Conservation (phyloP, 2,888 invertebrate species). For the Andrena camellia region DNA sequence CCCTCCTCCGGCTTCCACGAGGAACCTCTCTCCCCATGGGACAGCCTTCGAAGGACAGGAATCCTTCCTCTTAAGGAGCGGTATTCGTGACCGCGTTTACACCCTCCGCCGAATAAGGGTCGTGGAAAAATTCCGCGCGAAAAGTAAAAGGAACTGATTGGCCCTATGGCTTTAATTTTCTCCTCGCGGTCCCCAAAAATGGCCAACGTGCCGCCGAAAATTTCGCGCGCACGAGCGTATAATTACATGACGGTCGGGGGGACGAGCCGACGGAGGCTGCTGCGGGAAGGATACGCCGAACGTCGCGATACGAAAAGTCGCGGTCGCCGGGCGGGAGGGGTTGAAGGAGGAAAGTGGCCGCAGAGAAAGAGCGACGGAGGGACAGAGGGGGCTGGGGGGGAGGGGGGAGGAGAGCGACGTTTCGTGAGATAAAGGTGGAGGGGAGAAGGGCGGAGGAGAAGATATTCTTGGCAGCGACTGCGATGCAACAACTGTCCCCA, state of each 20-base stretch:
- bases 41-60: constrained; percentile 2
- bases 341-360: constrained; percentile 25
- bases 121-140: neutral
- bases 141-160: neutral
- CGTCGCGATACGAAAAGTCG: constrained; percentile 62
- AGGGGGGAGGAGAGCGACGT: constrained; percentile 63
- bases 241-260: constrained; percentile 37
- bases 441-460: constrained; percentile 64
- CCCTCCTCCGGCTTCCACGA: neutral
- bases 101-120: neutral
- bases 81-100: constrained; percentile 2
- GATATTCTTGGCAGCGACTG: constrained; percentile 80
- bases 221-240: constrained; percentile 27
- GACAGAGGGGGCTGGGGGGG: constrained; percentile 17
- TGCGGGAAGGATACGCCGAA: constrained; percentile 50
- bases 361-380: constrained; percentile 41
- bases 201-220: neutral
- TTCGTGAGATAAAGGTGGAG: constrained; percentile 64
- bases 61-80: neutral
- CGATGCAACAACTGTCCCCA: constrained; percentile 84
- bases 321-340: constrained; percentile 38
- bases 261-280: constrained; percentile 39
- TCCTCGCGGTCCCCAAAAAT: neutral
- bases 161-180: neutral
- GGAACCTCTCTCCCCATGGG: neutral